phyloP scores from a whole-genome alignment of 2,888 invertebrate genomes.

The Macaria notata region DNA sequence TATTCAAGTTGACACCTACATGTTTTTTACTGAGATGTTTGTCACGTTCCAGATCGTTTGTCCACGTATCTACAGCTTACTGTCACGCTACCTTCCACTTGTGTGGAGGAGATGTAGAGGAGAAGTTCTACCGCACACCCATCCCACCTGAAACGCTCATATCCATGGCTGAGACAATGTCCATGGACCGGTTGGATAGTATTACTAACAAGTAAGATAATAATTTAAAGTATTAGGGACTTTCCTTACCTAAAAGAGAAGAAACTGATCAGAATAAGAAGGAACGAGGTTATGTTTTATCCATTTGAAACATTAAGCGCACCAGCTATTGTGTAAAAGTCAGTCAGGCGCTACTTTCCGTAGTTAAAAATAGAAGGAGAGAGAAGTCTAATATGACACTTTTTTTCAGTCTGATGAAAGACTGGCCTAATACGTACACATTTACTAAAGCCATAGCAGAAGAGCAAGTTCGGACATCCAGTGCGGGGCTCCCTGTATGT shows the following conservation, averaged over 20 bases:
- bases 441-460: conserved; percentile 88
- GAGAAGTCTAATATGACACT: too few species aligned
- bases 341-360: too few species aligned
- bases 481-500: conserved; percentile 6
- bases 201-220: conserved; percentile 16
- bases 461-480: conserved; percentile 81
- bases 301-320: too few species aligned
- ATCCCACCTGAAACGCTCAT: not conserved
- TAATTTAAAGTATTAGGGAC: too few species aligned
- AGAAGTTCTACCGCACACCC: not conserved
- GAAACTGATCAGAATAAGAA: too few species aligned
- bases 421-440: conserved; percentile 87
- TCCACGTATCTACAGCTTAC: conserved; percentile 40
- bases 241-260: too few species aligned
- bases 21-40: too few species aligned
- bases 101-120: not conserved
- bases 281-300: too few species aligned
- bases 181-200: conserved; percentile 10
- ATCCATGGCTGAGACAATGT: conserved; percentile 6
- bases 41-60: conserved; percentile 37
- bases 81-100: conserved; percentile 63
- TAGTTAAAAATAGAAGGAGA: too few species aligned
- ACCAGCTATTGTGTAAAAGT: too few species aligned
- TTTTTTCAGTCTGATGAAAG: conserved; percentile 54
- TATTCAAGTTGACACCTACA: too few species aligned